Conservation (phyloP, 2,113 vertebrate genomes). For the Thamnaconus septentrionalis region DNA sequence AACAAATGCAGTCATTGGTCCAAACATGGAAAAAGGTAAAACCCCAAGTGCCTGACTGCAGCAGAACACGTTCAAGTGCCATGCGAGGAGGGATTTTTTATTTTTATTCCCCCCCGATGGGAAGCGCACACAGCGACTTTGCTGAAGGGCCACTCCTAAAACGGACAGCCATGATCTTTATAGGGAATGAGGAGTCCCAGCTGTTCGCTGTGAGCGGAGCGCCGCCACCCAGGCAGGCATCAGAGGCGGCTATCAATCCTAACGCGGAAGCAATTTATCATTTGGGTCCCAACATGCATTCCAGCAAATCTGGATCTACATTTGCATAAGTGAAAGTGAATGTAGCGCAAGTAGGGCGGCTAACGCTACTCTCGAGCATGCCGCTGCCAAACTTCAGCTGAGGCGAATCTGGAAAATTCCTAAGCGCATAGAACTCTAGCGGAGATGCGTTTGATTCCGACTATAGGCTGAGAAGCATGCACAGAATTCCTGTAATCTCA, state of each 20-base stretch:
- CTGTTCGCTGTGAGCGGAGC: background rate
- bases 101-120: background rate
- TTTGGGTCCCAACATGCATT: too few species aligned
- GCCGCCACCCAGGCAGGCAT: too few species aligned
- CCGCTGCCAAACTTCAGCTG: too few species aligned
- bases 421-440: background rate
- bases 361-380: too few species aligned
- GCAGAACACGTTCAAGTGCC: too few species aligned
- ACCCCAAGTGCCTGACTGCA: too few species aligned
- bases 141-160: slow-evolving; percentile 18
- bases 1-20: background rate
- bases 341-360: too few species aligned
- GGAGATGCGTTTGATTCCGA: slow-evolving; percentile 32
- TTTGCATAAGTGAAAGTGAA: too few species aligned
- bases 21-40: too few species aligned
- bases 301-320: too few species aligned
- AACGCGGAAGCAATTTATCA: slow-evolving; percentile 1
- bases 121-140: background rate
- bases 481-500: slow-evolving; percentile 65
- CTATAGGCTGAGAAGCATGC: slow-evolving; percentile 56
- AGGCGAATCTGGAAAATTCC: too few species aligned
- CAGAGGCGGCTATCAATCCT: slow-evolving; percentile 20
- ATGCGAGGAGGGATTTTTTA: too few species aligned
- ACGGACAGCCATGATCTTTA: slow-evolving; percentile 28
- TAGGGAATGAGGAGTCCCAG: slow-evolving; percentile 20